phyloP scores from a whole-genome alignment of 2,888 invertebrate species.

The Drosophila greeni region DNA sequence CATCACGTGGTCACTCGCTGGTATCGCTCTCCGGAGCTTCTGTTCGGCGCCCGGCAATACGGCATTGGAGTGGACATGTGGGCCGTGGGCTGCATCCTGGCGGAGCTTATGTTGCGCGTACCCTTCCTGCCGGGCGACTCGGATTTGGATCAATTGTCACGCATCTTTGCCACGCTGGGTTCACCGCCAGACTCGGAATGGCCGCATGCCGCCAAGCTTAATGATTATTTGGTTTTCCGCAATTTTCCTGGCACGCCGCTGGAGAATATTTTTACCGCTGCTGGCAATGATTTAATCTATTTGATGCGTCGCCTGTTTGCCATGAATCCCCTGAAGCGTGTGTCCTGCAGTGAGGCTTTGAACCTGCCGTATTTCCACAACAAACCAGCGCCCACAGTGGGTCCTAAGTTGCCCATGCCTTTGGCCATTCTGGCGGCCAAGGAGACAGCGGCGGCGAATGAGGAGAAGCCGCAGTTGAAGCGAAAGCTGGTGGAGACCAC shows the following conservation, averaged over 20 bases:
- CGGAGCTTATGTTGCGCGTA: constrained; percentile 92
- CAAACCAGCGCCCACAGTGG: constrained; percentile 92
- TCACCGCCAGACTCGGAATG: constrained; percentile 95
- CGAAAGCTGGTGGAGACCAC: constrained; percentile 83
- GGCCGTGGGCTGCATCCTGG: constrained; percentile 99
- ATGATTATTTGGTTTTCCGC: constrained; percentile 96
- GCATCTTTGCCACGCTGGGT: constrained; percentile 96
- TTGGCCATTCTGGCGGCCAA: constrained; percentile 62
- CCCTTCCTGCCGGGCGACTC: constrained; percentile 98
- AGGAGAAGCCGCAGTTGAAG: constrained; percentile 82
- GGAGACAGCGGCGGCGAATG: constrained; percentile 46
- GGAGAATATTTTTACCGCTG: constrained; percentile 96
- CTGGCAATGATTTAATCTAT: constrained; percentile 92
- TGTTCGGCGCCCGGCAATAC: constrained; percentile 97
- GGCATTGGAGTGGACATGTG: constrained; percentile 98
- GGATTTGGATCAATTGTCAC: constrained; percentile 96
- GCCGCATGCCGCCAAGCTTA: constrained; percentile 89
- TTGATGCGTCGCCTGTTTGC: constrained; percentile 88
- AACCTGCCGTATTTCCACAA: constrained; percentile 94
- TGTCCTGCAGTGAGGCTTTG: constrained; percentile 90
- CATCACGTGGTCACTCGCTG: constrained; percentile 98
- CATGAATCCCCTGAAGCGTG: constrained; percentile 90
- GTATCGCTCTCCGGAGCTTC: constrained; percentile 95
- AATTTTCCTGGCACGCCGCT: constrained; percentile 90
- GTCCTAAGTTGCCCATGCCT: constrained; percentile 85